Base-by-base conservation (phyloP, 2,113 vertebrate genomes). In the Pseudorasbora parva region DNA sequence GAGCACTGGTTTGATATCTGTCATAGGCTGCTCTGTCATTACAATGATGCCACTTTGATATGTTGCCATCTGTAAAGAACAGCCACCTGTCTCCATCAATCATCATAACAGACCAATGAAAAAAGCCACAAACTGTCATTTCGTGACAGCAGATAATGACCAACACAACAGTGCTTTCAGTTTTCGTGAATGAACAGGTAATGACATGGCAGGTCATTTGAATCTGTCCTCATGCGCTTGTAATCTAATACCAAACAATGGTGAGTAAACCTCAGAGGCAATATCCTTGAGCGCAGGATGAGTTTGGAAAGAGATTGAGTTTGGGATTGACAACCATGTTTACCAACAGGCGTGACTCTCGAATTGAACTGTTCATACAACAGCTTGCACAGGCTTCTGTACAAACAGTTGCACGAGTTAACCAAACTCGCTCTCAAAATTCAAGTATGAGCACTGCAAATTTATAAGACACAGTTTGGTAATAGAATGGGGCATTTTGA, bases 181-280 rank as follows among this genome's bases (percentile, higher is more conserved):
- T 30, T 10, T 43, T 78, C 12, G 27, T 12, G 37, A 77, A 79
- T 77, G 77, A 80, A 83, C 81, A 64, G 77, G 60, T 59, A 83
- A 57, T 60, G 47, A 57, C 66, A 33, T 14, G 74, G 73, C 30
- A 51, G 71, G 84, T 73, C 66, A 84, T 79, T 84, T 73, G 43
- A 21, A 82, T 76, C 64, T 37, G 47, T 69, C 66, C 77, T 54
- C 54, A 2, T 59, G 72, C 30, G 21, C 30, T 21, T 45, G 72
- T 82, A 64, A 84, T 82, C 62, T 78, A 78, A 87, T 82, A 76
- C 79, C 49, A 43, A 43, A 78, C 78, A 85, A 59, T 10, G 45
- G 47, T 30, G 47, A 45, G 62, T 14, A 73, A 78, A 73, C 73
- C 82, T 76, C 56, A 69, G 74, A 84, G 23, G 59, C 27, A 25